Evolutionary conservation across 2,888 invertebrate species (phyloP), one percentile per base, ranked within the genome.

Genomic region (Cinara cedri): DNA sequence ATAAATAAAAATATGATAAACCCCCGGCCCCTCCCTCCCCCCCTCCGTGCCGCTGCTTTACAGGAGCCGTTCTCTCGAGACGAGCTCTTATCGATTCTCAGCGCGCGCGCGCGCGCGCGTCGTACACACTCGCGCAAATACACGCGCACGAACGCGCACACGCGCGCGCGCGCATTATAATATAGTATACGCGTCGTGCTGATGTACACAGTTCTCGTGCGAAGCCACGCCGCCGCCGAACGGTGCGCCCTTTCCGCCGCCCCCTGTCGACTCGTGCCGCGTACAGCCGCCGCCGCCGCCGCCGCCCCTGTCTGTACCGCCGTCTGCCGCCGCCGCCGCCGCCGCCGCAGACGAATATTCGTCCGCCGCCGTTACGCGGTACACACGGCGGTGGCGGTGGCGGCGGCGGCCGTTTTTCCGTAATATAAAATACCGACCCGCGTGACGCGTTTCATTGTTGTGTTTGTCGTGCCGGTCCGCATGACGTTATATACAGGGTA

Each of bases 21-120:
- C n/a, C n/a, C n/a, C n/a, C n/a, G n/a, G n/a, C n/a, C n/a, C n/a
- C n/a, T n/a, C n/a, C n/a, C n/a, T n/a, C n/a, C n/a, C n/a, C n/a
- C n/a, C 11, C 26, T 44, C n/a, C 51, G 51, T 11, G 19, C 54
- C 26, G 34, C 10, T n/a, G 54, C 26, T n/a, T n/a, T n/a, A n/a
- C 10, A 55, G 54, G 16, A 46, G 44, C 10, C n/a, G 57, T 72
- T 72, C 72, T 60, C 46, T 26, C 46, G 72, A 72, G 60, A 46
- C 46, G 72, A 60, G 19, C 14, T 13, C 72, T 46, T 72, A 72
- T 72, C 46, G 72, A 72, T 72, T 72, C 60, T 49, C 26, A 14
- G n/a, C 19, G 60, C 26, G 60, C 72, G 14, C 60, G 0, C 54
- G 16, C 19, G n/a, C 19, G 6, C 4, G 11, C 8, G 4, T 11